Evolutionary conservation across 2,113 vertebrate genomes (phyloP).

Genomic region (Phylloscopus whistleri): DNA sequence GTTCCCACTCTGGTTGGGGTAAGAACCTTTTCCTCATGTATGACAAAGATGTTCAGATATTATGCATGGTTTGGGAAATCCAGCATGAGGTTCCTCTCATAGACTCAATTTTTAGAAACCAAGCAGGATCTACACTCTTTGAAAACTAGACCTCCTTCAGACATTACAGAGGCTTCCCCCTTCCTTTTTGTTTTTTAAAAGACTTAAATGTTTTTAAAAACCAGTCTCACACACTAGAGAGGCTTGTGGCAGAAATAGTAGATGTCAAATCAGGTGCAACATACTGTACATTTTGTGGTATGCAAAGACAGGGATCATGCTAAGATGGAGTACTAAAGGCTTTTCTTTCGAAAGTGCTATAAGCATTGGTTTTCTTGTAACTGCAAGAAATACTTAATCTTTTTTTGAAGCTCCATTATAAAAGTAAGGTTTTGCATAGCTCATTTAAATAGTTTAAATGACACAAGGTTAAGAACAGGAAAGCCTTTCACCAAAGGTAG

Average conservation of each 20-base stretch:
- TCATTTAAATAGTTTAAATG: constrained; percentile 58
- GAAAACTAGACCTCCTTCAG: neutral
- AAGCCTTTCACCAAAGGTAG: constrained; percentile 55
- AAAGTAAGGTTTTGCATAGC: constrained; percentile 38
- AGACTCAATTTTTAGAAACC: neutral
- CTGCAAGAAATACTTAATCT: constrained; percentile 4
- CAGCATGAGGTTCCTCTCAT: neutral
- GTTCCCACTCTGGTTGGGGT: neutral
- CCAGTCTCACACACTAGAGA: neutral
- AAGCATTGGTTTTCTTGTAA: constrained; percentile 27
- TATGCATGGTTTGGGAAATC: neutral
- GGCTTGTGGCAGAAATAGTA: neutral
- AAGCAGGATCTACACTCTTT: neutral
- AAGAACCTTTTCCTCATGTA: neutral
- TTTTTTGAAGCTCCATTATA: neutral
- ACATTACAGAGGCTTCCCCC: neutral
- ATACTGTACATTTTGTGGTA: neutral
- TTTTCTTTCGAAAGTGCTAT: constrained; percentile 6
- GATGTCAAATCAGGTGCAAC: neutral
- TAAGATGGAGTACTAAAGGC: neutral
- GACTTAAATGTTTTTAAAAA: neutral
- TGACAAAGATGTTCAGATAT: neutral
- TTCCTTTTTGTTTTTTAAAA: neutral
- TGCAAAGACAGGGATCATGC: neutral
- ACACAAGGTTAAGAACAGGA: constrained; percentile 62